These are phyloP conservation scores for Sclerurus mexicanus DNA, from an alignment of 2,113 vertebrate genomes.

Conservation along the genomic window DNA sequence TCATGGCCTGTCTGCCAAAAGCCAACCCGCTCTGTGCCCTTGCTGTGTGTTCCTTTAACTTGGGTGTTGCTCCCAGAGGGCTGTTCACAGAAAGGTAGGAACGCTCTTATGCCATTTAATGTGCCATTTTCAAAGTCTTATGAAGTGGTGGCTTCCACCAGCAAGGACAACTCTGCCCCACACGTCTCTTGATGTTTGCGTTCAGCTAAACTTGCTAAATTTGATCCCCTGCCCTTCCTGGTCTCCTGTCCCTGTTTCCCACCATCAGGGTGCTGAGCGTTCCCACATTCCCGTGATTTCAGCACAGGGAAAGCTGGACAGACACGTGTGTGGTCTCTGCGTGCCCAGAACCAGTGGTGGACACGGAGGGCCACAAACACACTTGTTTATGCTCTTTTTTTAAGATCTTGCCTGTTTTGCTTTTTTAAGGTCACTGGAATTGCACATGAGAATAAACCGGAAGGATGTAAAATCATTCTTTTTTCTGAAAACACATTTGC, in stretches of 20 bases:
- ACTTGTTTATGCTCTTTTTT: background rate
- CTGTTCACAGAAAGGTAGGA: background rate
- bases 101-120: background rate
- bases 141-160: background rate
- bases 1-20: accelerated
- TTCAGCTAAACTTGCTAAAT: background rate
- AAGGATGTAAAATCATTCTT: background rate
- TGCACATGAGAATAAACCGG: background rate
- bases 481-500: background rate
- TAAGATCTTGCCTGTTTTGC: background rate
- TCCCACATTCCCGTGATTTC: background rate
- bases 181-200: too few species aligned
- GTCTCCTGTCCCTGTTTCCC: background rate
- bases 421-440: background rate
- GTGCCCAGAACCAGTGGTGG: background rate
- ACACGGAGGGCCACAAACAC: background rate
- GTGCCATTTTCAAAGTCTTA: too few species aligned
- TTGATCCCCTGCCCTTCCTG: background rate
- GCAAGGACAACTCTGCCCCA: background rate
- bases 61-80: background rate
- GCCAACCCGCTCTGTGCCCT: background rate
- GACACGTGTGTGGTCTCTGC: accelerated
- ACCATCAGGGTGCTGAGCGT: background rate
- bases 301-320: background rate
- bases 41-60: background rate